Evolutionary conservation across 2,797 vertebrate genomes (phyloP).

Genomic region (Syngnathus acus): DNA sequence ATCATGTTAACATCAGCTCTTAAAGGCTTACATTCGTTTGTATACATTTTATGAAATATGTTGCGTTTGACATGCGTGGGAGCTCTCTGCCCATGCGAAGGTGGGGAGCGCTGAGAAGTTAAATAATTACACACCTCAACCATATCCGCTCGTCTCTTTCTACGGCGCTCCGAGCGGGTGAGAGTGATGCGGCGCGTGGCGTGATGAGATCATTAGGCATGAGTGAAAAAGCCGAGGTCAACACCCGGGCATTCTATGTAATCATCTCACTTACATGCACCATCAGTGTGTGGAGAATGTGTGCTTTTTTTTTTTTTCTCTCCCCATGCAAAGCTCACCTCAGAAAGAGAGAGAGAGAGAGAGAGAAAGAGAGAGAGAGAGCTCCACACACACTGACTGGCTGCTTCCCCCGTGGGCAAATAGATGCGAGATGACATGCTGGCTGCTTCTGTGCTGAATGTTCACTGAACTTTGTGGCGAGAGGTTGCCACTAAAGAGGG

Average conservation of each 20-base stretch:
- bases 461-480: constrained; percentile 90
- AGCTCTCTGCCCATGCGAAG: neutral
- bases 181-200: constrained; percentile 51
- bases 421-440: constrained; percentile 91
- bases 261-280: constrained; percentile 76
- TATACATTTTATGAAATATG: no score
- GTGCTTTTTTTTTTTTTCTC: constrained; percentile 36
- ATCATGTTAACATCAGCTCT: no score
- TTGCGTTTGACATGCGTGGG: neutral
- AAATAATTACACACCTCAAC: constrained; percentile 7
- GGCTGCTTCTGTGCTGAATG: constrained; percentile 84
- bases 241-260: constrained; percentile 55
- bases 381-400: constrained; percentile 58
- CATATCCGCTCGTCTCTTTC: neutral
- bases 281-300: constrained; percentile 63
- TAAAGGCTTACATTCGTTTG: no score
- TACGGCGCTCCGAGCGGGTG: constrained; percentile 18
- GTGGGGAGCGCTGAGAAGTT: neutral
- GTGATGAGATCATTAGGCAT: constrained; percentile 70
- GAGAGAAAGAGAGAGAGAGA: neutral
- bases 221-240: constrained; percentile 63
- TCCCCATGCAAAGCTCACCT: constrained; percentile 38
- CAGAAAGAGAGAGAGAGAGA: constrained; percentile 4
- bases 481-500: constrained; percentile 94
- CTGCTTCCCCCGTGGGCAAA: constrained; percentile 86